Percentiles rank a stretch among this genome's conserved stretches.
These are phyloP conservation scores for Vesta saturnalis DNA, from an alignment of 2,888 invertebrate genomes.

Conservation along the genomic window DNA sequence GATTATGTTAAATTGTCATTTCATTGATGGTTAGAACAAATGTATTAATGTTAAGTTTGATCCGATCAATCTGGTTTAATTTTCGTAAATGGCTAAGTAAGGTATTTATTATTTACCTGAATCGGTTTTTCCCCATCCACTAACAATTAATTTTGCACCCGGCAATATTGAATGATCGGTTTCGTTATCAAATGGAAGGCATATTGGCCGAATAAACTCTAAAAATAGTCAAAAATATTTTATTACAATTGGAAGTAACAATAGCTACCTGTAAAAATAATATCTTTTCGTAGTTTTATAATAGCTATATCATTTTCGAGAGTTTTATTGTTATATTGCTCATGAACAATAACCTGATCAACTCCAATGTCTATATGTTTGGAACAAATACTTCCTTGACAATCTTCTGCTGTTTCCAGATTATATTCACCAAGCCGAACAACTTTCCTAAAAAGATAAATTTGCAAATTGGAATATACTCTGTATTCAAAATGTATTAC, in stretches of 20 bases:
- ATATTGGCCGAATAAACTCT: slow-evolving; percentile 56
- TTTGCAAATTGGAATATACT: slow-evolving; percentile 1
- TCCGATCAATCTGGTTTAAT: too few relatives aligned
- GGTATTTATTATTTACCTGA: too few relatives aligned
- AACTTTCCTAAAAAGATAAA: slow-evolving; percentile 59
- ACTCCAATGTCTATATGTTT: slow-evolving; percentile 53
- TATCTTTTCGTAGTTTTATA: slow-evolving; percentile 50
- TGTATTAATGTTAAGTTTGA: too few relatives aligned
- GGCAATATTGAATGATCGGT: slow-evolving; percentile 17
- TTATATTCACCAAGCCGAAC: slow-evolving; percentile 72
- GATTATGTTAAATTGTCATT: too few relatives aligned
- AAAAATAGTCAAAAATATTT: slow-evolving; percentile 29
- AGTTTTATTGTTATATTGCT: slow-evolving; percentile 49
- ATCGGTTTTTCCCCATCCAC: slow-evolving; percentile 79
- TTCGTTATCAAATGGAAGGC: slow-evolving; percentile 48
- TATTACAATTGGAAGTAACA: background rate
- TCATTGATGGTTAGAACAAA: too few relatives aligned
- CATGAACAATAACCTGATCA: slow-evolving; percentile 52
- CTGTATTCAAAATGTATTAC: slow-evolving; percentile 32
- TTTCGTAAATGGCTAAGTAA: too few relatives aligned
- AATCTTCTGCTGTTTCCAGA: slow-evolving; percentile 61
- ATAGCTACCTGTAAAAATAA: slow-evolving; percentile 49
- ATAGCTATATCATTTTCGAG: slow-evolving; percentile 60
- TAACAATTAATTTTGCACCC: slow-evolving; percentile 66
- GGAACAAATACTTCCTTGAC: slow-evolving; percentile 55